Percentiles rank a stretch among this genome's conserved stretches.
Conservation (phyloP, 2,888 invertebrate species). For the Sisyra terminalis region DNA sequence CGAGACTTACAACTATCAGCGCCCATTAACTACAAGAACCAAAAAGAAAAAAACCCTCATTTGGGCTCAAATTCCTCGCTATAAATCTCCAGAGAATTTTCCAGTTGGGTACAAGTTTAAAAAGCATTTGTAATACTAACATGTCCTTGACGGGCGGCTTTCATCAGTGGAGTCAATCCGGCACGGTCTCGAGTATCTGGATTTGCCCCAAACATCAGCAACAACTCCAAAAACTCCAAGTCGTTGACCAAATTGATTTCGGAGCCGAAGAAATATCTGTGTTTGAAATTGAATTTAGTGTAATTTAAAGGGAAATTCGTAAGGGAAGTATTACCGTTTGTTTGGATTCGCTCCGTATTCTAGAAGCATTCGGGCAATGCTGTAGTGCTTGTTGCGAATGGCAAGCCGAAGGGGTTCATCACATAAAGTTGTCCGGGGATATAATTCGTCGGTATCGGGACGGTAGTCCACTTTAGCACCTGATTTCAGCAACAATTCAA, state of each 20-base stretch:
- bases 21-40: no score
- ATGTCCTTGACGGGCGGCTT: conserved; percentile 64
- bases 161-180: conserved; percentile 83
- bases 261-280: conserved; percentile 64
- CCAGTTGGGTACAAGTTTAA: no score
- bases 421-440: conserved; percentile 54
- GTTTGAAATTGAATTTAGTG: background rate
- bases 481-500: conserved; percentile 53
- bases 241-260: conserved; percentile 82
- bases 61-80: no score
- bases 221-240: conserved; percentile 61
- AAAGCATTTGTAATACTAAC: conserved; percentile 25
- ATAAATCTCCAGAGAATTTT: no score
- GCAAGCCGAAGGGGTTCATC: conserved; percentile 84
- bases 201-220: conserved; percentile 73
- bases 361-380: conserved; percentile 51
- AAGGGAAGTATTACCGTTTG: conserved; percentile 37
- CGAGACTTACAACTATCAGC: no score
- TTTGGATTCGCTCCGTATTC: conserved; percentile 81
- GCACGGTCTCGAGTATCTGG: conserved; percentile 76
- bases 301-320: background rate
- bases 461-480: conserved; percentile 69
- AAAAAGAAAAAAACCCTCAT: no score
- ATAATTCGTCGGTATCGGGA: conserved; percentile 51
- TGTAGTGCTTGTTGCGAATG: conserved; percentile 69